Evolutionary conservation across 2,113 vertebrate genomes (phyloP).

Genomic region (Gymnobelideus leadbeateri): DNA sequence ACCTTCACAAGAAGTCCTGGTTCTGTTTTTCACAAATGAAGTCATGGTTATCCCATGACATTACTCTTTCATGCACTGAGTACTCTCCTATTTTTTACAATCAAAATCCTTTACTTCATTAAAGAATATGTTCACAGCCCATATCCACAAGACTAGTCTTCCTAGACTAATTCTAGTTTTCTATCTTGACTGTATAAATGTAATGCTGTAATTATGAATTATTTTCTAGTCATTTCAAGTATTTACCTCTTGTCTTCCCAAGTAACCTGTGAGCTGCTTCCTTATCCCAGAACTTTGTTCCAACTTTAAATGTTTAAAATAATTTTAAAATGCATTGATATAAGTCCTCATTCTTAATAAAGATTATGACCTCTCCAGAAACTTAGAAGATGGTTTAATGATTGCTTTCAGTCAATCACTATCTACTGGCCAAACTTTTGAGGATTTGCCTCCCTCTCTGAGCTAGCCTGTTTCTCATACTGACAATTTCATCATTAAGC

Average conservation of each 20-base stretch:
- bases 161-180: neutral
- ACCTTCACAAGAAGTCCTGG: neutral
- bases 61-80: neutral
- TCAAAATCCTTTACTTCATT: neutral
- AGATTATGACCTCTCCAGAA: neutral
- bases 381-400: neutral
- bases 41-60: neutral
- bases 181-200: neutral
- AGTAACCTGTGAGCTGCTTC: neutral
- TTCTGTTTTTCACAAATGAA: slow-evolving; percentile 17
- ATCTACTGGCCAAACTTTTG: neutral
- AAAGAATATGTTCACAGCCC: neutral
- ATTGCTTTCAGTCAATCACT: neutral
- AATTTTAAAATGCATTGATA: neutral
- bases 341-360: neutral
- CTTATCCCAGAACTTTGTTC: neutral
- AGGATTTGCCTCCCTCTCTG: neutral
- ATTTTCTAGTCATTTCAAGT: neutral
- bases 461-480: neutral
- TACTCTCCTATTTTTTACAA: neutral
- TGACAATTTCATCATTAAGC: neutral
- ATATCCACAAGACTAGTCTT: neutral
- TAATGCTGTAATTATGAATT: neutral
- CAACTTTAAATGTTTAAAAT: neutral
- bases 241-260: neutral